Conservation (phyloP, 2,113 vertebrate genomes). For the Henicopernis longicauda region DNA sequence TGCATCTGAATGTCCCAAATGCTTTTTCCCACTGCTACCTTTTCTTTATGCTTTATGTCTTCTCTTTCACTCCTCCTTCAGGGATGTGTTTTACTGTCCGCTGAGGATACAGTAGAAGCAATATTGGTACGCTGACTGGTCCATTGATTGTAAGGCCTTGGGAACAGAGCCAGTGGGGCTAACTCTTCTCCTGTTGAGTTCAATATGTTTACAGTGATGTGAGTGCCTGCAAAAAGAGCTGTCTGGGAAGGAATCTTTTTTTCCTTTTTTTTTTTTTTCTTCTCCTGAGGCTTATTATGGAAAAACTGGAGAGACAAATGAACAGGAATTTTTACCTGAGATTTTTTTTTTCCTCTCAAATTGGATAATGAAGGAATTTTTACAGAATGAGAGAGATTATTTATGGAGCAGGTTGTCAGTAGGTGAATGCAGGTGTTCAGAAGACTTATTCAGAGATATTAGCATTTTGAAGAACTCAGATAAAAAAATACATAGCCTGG, state of each 20-base stretch:
- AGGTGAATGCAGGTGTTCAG: neutral
- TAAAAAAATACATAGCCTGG: neutral
- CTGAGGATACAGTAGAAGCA: neutral
- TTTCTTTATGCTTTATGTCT: neutral
- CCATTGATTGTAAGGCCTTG: neutral
- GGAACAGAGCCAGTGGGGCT: neutral
- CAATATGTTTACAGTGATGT: neutral
- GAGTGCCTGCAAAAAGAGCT: neutral
- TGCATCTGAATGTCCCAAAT: neutral
- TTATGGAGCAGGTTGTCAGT: neutral
- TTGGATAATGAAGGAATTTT: neutral
- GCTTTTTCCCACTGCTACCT: neutral
- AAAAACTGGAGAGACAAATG: neutral
- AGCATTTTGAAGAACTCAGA: neutral
- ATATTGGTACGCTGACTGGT: neutral
- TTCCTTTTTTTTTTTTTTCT: neutral
- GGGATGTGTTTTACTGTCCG: neutral
- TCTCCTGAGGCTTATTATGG: neutral
- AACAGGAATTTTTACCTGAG: neutral
- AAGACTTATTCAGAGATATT: neutral
- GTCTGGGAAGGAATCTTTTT: neutral
- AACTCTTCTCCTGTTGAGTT: neutral
- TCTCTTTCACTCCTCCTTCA: neutral
- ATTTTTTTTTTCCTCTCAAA: neutral
- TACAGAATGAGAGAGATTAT: neutral